Conservation (phyloP, 2,113 vertebrate genomes). For the Brachypteracias leptosomus region DNA sequence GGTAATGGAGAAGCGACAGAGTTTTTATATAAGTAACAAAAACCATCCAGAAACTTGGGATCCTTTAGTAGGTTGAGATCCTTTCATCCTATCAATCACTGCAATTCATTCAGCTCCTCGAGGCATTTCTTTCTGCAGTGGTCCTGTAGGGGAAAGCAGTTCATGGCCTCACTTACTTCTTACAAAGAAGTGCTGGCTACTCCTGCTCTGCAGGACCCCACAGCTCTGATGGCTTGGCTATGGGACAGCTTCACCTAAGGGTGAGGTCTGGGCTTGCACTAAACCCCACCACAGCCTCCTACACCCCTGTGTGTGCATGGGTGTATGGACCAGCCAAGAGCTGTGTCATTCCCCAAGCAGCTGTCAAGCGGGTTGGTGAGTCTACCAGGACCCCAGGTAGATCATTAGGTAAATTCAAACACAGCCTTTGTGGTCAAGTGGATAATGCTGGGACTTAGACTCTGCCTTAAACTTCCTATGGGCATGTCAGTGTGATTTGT, state of each 20-base stretch:
- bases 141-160: not conserved
- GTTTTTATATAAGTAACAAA: not conserved
- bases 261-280: not conserved
- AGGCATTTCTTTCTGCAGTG: not conserved
- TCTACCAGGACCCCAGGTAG: not conserved
- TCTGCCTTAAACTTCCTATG: not conserved
- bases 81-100: not conserved
- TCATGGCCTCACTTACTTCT: not conserved
- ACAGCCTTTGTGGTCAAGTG: not conserved
- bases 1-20: not conserved
- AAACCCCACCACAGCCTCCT: not conserved
- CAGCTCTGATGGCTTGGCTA: not conserved
- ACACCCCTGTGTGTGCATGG: accelerated
- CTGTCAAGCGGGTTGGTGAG: not conserved
- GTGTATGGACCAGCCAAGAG: not conserved
- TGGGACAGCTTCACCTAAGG: not conserved
- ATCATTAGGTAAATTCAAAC: not conserved
- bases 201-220: not conserved
- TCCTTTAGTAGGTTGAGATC: not conserved
- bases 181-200: not conserved
- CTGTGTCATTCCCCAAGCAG: not conserved
- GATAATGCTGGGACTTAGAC: not conserved
- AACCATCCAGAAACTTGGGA: not conserved
- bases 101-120: not conserved
- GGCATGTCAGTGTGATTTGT: not conserved